Conservation (phyloP, 1,140 invertebrate species). For the Aphelenchoides fujianensis region DNA sequence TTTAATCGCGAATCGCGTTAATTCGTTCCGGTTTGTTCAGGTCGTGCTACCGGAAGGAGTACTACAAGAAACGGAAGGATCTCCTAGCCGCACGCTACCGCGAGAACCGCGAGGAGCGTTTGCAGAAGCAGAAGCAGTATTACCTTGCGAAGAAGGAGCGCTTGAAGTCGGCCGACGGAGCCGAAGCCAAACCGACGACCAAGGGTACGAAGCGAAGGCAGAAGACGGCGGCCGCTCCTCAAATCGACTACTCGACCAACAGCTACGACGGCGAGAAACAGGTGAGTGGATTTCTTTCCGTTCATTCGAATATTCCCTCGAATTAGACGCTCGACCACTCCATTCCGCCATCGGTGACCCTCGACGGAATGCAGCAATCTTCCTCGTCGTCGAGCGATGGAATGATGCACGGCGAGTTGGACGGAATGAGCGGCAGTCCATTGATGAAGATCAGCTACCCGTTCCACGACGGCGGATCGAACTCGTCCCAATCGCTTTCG, state of each 20-base stretch:
- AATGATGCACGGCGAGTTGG: neutral
- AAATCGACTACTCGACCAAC: neutral
- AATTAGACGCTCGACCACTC: too few relatives aligned
- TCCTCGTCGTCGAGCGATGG: neutral
- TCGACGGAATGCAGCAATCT: neutral
- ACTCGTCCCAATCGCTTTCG: neutral
- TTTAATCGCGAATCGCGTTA: neutral
- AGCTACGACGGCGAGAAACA: neutral
- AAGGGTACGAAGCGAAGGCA: neutral
- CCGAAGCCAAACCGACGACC: neutral
- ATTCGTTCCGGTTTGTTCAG: slow-evolving; percentile 1
- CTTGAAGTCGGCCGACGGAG: neutral
- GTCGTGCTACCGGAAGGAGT: neutral
- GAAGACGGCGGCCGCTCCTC: neutral
- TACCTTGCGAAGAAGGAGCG: neutral
- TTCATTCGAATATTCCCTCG: neutral
- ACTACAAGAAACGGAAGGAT: neutral
- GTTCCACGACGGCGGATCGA: neutral
- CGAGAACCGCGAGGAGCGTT: neutral
- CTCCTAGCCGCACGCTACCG: slow-evolving; percentile 2
- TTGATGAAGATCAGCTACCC: slow-evolving; percentile 2
- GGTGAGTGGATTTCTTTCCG: neutral
- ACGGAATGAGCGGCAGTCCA: neutral
- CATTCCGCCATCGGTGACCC: too few relatives aligned
- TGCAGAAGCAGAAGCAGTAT: slow-evolving; percentile 7